Evolutionary conservation across 2,888 invertebrate species (phyloP).

Genomic region (Alcis repandata): DNA sequence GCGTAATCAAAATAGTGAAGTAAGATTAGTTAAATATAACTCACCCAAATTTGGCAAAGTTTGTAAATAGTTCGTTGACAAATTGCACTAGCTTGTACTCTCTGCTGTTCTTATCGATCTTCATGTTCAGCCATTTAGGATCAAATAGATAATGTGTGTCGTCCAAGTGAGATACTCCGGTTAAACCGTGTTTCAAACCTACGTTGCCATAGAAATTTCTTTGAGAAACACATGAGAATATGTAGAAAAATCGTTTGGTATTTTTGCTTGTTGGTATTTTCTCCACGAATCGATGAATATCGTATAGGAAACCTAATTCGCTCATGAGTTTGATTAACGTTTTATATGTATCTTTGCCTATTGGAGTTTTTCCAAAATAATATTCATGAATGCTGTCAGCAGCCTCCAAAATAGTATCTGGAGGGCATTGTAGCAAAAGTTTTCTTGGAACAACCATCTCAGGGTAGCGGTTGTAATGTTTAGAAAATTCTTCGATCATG

Average conservation of each 20-base stretch:
- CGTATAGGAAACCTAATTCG: slow-evolving; percentile 51
- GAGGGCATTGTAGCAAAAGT: slow-evolving; percentile 51
- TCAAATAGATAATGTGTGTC: slow-evolving; percentile 70
- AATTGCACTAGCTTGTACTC: slow-evolving; percentile 62
- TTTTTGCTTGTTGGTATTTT: slow-evolving; percentile 37
- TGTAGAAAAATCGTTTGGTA: slow-evolving; percentile 51
- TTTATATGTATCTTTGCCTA: slow-evolving; percentile 50
- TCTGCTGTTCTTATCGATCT: slow-evolving; percentile 55
- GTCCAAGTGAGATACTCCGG: slow-evolving; percentile 66
- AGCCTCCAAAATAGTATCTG: slow-evolving; percentile 53
- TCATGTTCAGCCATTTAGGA: slow-evolving; percentile 53
- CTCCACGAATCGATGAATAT: slow-evolving; percentile 46
- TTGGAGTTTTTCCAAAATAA: slow-evolving; percentile 58
- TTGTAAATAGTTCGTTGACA: slow-evolving; percentile 63
- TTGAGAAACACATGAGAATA: slow-evolving; percentile 62
- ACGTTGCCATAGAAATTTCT: slow-evolving; percentile 58
- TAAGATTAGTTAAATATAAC: slow-evolving; percentile 36
- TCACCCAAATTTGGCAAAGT: slow-evolving; percentile 74
- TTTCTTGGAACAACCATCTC: slow-evolving; percentile 62
- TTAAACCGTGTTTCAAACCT: slow-evolving; percentile 57
- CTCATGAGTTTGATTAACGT: slow-evolving; percentile 54
- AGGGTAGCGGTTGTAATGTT: slow-evolving; percentile 53
- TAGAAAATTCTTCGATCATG: slow-evolving; percentile 34
- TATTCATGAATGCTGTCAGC: slow-evolving; percentile 58
- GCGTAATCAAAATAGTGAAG: not conserved